phyloP scores from a whole-genome alignment of 2,888 invertebrate species.

The Drosophila demipolita region DNA sequence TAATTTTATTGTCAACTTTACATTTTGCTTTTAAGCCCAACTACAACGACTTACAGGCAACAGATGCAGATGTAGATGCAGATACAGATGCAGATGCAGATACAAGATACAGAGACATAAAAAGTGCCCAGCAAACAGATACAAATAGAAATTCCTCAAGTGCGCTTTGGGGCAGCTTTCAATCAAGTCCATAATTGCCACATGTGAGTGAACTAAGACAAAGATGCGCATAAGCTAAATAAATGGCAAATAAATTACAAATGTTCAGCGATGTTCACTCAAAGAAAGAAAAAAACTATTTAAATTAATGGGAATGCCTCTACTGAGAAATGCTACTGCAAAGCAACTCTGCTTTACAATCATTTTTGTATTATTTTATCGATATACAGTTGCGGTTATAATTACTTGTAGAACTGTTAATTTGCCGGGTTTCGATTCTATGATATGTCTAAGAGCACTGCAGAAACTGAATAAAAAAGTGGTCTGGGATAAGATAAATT shows the following conservation, averaged over 20 bases:
- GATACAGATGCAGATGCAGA: conserved; percentile 10
- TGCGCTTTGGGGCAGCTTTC: conserved; percentile 37
- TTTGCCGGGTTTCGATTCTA: not conserved
- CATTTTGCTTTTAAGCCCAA: conserved; percentile 51
- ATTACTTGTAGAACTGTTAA: not conserved
- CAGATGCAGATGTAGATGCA: conserved; percentile 19
- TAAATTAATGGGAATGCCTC: not conserved
- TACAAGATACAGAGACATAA: conserved; percentile 14
- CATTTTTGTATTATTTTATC: not conserved
- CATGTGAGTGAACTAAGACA: conserved; percentile 34
- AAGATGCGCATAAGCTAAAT: conserved; percentile 26
- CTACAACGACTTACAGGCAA: conserved; percentile 20
- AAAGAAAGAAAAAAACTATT: not conserved
- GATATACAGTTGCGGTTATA: not conserved
- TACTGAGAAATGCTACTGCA: not conserved
- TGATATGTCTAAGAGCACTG: not conserved
- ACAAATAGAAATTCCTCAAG: not conserved
- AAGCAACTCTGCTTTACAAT: not conserved
- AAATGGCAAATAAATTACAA: conserved; percentile 8
- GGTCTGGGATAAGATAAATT: not conserved
- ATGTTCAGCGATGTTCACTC: conserved; percentile 3
- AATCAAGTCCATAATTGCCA: conserved; percentile 32
- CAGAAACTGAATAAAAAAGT: not conserved
- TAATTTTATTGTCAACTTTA: conserved; percentile 73
- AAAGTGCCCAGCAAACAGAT: not conserved